Conservation (phyloP, 2,797 vertebrate species). For the Micrastur ruficollis region DNA sequence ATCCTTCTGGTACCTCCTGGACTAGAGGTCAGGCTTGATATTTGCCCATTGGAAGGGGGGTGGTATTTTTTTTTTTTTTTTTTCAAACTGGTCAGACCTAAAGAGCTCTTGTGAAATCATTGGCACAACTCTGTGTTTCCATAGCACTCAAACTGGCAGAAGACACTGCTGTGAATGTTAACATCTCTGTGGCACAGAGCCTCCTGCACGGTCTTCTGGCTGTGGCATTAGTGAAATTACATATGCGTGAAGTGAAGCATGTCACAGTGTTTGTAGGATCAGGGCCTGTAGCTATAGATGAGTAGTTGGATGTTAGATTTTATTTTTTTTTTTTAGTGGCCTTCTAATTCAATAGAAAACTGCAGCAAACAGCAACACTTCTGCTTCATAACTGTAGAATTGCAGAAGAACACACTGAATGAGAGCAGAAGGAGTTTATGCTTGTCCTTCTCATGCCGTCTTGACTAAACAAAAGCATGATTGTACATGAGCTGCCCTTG, state of each 20-base stretch:
- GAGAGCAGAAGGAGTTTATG: background rate
- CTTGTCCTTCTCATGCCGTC: background rate
- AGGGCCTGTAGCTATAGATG: background rate
- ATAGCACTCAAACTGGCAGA: background rate
- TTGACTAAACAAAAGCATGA: constrained; percentile 18
- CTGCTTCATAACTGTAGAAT: background rate
- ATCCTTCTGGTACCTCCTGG: background rate
- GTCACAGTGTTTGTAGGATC: background rate
- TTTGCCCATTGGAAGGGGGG: background rate
- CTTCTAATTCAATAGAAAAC: background rate
- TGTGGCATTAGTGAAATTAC: background rate
- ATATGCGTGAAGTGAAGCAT: background rate
- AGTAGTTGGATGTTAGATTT: background rate
- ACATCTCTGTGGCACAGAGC: background rate
- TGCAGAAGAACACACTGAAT: background rate
- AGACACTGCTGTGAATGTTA: constrained; percentile 44
- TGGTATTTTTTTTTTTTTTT: background rate
- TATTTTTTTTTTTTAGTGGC: background rate
- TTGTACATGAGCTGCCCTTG: constrained; percentile 21
- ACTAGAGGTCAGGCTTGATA: background rate
- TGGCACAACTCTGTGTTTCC: background rate
- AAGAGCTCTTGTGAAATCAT: constrained; percentile 22
- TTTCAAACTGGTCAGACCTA: background rate
- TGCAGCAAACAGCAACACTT: background rate
- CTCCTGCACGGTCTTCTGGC: background rate